A percentile compares a stretch with the other conserved stretches of the same genome.
These are phyloP conservation scores for Heliornis fulica DNA, from an alignment of 2,113 vertebrate species.

Conservation along the genomic window DNA sequence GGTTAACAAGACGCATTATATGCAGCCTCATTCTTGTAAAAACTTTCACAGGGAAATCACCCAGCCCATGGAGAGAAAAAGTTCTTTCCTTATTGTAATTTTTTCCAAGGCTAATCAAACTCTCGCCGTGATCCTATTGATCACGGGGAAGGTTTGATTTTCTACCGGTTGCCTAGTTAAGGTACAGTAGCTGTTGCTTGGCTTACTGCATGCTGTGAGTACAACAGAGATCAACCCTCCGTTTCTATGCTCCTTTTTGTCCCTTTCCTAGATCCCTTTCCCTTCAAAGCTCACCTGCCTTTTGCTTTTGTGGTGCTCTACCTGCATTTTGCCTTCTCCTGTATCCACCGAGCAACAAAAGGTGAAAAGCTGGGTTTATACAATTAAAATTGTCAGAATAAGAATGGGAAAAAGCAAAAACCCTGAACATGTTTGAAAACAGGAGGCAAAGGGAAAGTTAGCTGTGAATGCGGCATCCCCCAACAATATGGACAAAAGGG, in stretches of 20 bases:
- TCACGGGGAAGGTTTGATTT: conserved; percentile 64
- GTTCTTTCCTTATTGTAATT: conserved; percentile 65
- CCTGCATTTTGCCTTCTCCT: conserved; percentile 52
- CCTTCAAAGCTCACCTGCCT: conserved; percentile 66
- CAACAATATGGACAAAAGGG: neutral
- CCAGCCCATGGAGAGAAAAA: conserved; percentile 55
- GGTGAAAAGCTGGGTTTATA: conserved; percentile 54
- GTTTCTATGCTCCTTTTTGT: conserved; percentile 61
- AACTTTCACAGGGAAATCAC: conserved; percentile 69
- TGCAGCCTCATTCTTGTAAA: conserved; percentile 69
- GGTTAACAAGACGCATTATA: conserved; percentile 72
- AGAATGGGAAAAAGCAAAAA: conserved; percentile 2
- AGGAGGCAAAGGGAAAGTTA: conserved; percentile 16
- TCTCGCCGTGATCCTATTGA: conserved; percentile 55
- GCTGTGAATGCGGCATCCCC: neutral
- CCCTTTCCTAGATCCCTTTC: conserved; percentile 43
- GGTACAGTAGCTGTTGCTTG: conserved; percentile 63
- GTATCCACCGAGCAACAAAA: conserved; percentile 39
- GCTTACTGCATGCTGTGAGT: conserved; percentile 63
- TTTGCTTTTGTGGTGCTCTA: conserved; percentile 54
- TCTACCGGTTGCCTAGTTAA: conserved; percentile 57
- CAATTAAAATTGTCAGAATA: conserved; percentile 43
- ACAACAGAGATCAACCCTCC: conserved; percentile 62
- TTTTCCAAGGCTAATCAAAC: conserved; percentile 65
- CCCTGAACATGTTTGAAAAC: conserved; percentile 1